phyloP scores from a whole-genome alignment of 2,797 vertebrate genomes.

The Danio choprae region DNA sequence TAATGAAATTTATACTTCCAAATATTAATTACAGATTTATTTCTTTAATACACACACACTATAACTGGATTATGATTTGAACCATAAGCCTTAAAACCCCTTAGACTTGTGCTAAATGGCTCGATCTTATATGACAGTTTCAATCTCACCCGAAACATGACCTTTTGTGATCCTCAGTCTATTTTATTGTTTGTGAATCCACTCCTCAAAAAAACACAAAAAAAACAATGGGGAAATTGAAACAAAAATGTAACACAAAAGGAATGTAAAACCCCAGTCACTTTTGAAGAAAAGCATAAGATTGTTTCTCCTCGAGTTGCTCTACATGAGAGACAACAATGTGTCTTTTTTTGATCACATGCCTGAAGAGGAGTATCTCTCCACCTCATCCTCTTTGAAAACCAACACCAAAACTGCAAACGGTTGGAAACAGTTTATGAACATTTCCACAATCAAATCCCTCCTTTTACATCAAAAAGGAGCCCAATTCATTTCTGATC shows the following conservation, averaged over 20 bases:
- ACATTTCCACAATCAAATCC: conserved; percentile 94
- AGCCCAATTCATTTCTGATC: conserved; percentile 97
- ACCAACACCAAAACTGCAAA: conserved; percentile 81
- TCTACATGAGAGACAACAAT: conserved; percentile 57
- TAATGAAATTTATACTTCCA: too few species aligned
- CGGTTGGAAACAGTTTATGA: conserved; percentile 89
- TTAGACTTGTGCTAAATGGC: conserved; percentile 80
- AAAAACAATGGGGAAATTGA: neutral
- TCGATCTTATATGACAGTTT: conserved; percentile 80
- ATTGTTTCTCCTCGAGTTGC: conserved; percentile 45
- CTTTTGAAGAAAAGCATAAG: conserved; percentile 51
- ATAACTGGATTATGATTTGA: too few species aligned
- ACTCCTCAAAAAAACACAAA: neutral
- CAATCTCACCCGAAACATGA: conserved; percentile 72
- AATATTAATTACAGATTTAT: too few species aligned
- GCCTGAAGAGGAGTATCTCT: conserved; percentile 50
- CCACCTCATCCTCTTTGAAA: conserved; percentile 69
- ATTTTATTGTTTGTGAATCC: neutral
- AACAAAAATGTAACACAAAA: conserved; percentile 34
- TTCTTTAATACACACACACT: too few species aligned
- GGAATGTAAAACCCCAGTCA: conserved; percentile 39
- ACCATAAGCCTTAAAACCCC: conserved; percentile 72
- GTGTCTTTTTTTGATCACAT: conserved; percentile 59
- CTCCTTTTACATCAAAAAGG: conserved; percentile 94
- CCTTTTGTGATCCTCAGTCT: neutral